Conservation (phyloP, 2,113 vertebrate genomes). For the Elachura formosa region DNA sequence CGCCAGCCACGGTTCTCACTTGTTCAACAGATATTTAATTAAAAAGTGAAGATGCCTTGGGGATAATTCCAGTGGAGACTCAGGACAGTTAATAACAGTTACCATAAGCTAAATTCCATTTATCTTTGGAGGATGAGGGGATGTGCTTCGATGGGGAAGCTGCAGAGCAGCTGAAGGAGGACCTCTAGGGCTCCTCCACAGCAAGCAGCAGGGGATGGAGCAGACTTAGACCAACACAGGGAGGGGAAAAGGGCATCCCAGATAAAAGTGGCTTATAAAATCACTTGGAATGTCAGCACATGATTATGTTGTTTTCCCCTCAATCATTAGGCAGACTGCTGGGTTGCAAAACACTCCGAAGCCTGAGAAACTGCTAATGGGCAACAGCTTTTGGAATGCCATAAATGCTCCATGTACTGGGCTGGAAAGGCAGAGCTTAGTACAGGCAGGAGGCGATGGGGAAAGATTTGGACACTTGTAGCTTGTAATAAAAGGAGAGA, state of each 20-base stretch:
- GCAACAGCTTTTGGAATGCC: constrained; percentile 61
- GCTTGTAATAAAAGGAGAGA: not conserved
- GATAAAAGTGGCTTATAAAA: constrained; percentile 65
- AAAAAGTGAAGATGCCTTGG: not conserved
- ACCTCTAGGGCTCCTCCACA: not conserved
- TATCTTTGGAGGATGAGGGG: not conserved
- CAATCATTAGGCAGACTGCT: constrained; percentile 46
- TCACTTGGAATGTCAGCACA: constrained; percentile 59
- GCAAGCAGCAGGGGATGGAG: not conserved
- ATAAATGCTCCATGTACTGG: constrained; percentile 41
- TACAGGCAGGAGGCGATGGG: constrained; percentile 16
- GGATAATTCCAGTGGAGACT: not conserved
- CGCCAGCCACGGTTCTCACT: not conserved
- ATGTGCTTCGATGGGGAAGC: not conserved
- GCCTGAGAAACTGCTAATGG: constrained; percentile 60
- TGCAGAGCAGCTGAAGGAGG: not conserved
- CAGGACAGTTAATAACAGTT: not conserved
- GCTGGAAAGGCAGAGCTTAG: not conserved
- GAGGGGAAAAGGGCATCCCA: not conserved
- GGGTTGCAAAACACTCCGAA: constrained; percentile 53
- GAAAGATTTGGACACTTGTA: constrained; percentile 27
- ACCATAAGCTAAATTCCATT: not conserved
- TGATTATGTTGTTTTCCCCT: constrained; percentile 62
- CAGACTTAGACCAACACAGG: not conserved
- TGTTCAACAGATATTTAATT: not conserved